Evolutionary conservation across 2,888 invertebrate genomes (phyloP), one percentile per base, ranked within the genome.

Genomic region (Apotomis betuletana): DNA sequence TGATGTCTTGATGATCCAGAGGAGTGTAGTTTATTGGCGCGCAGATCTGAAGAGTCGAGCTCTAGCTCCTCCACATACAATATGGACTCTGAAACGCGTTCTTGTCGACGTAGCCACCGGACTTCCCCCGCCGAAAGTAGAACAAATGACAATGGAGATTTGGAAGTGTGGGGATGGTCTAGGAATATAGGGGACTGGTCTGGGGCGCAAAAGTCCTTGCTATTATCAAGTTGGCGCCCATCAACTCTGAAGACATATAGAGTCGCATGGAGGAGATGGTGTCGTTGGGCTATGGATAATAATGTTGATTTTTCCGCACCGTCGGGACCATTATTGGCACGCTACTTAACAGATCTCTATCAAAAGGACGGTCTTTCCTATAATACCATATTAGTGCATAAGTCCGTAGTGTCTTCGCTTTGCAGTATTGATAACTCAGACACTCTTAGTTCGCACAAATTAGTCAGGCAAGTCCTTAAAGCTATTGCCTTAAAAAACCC

Each of bases 31-130:
- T 1, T 57, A 27, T 9, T 57, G 55, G 55, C 27, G 55, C 27
- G 27, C 55, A 9, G 55, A 57, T 10, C 55, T 57, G 3, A 57
- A 57, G 55, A 57, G 36, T 36, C 55, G 55, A 57, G 55, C 55
- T 5, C 8, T 57, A 8, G 55, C 13, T 10, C 55, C 55, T 9
- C 55, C 55, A 9, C 36, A 36, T 8, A 36, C 55, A 8, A 57
- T 57, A 57, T 57, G 27, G 27, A 36, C 6, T 10, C 10, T 36
- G 55, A 57, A 9, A 27, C 9, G 10, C 27, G 55, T 57, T 6
- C 55, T 57, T 3, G 36, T 57, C 27, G 55, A 57, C 27, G 10
- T 10, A 1, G 55, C 36, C 27, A 57, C 55, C 27, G 55, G 55
- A 27, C 55, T 57, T 27, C 55, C 27, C 10, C 55, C 55, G 8